Conservation (phyloP, 2,888 invertebrate genomes). For the Mythimna ferrago region DNA sequence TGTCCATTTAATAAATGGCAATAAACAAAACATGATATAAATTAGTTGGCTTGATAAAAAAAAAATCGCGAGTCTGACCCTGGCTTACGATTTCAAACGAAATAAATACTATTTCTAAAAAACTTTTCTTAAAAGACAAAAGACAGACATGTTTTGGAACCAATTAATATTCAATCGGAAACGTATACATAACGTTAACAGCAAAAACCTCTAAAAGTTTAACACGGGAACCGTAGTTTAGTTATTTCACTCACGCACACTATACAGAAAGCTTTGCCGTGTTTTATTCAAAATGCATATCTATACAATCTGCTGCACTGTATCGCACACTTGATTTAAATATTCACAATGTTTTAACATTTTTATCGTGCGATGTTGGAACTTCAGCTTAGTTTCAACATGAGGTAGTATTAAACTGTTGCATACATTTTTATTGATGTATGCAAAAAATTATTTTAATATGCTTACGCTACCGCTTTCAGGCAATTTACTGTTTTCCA, state of each 20-base stretch:
- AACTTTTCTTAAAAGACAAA: neutral
- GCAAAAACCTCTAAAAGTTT: constrained; percentile 37
- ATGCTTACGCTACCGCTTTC: too few species aligned
- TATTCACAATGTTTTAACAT: constrained; percentile 29
- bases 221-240: constrained; percentile 41
- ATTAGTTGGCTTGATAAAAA: neutral
- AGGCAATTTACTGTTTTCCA: too few species aligned
- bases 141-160: constrained; percentile 25
- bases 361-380: constrained; percentile 9
- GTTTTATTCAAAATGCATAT: constrained; percentile 55
- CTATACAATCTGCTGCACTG: constrained; percentile 42
- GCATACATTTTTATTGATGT: neutral
- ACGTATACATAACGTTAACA: too few species aligned
- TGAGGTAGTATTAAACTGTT: neutral
- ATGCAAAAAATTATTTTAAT: too few species aligned
- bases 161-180: constrained; percentile 45
- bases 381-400: neutral
- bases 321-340: constrained; percentile 37
- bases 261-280: constrained; percentile 45
- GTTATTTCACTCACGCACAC: constrained; percentile 58
- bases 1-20: too few species aligned
- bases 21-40: too few species aligned
- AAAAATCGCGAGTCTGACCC: neutral
- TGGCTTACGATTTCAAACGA: too few species aligned
- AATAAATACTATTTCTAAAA: too few species aligned